Evolutionary conservation across 2,888 invertebrate genomes (phyloP).

Genomic region (Ormyrus labotus): DNA sequence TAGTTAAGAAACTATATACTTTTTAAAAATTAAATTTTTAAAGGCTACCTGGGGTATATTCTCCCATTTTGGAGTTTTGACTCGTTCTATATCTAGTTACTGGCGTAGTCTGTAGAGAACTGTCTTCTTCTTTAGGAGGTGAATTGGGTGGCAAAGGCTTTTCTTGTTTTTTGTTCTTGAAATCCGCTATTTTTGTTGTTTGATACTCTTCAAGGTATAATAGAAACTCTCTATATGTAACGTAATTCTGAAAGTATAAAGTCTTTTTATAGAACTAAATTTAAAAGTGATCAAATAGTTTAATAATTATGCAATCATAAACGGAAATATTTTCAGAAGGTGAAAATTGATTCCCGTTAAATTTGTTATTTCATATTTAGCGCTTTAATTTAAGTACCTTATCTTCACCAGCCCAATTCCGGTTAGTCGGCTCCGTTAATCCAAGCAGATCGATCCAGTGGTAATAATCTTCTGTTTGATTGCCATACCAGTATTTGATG

Average conservation of each 20-base stretch:
- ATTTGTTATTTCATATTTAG: conserved; percentile 31
- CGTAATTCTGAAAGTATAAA: conserved; percentile 78
- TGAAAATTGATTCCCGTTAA: conserved; percentile 1
- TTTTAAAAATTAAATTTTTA: neutral
- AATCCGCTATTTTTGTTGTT: conserved; percentile 75
- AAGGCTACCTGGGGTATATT: conserved; percentile 44
- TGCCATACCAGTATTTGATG: conserved; percentile 86
- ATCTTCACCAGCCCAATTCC: conserved; percentile 84
- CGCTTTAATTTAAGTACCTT: conserved; percentile 64
- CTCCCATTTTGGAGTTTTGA: conserved; percentile 37
- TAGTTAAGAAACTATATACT: neutral
- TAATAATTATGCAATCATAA: neutral
- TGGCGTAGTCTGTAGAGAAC: conserved; percentile 48
- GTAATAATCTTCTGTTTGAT: conserved; percentile 84
- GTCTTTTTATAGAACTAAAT: neutral
- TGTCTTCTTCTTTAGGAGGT: conserved; percentile 60
- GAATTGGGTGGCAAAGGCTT: conserved; percentile 62
- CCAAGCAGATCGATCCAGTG: conserved; percentile 84
- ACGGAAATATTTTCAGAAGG: neutral
- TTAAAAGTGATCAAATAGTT: neutral
- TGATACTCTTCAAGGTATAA: conserved; percentile 82
- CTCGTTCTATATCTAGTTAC: conserved; percentile 43
- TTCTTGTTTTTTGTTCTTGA: conserved; percentile 67
- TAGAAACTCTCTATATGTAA: conserved; percentile 83
- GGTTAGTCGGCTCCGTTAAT: conserved; percentile 82